Evolutionary conservation across 2,888 invertebrate species (phyloP), one percentile per base, ranked within the genome.

Genomic region (Ecdyonurus torrentis): DNA sequence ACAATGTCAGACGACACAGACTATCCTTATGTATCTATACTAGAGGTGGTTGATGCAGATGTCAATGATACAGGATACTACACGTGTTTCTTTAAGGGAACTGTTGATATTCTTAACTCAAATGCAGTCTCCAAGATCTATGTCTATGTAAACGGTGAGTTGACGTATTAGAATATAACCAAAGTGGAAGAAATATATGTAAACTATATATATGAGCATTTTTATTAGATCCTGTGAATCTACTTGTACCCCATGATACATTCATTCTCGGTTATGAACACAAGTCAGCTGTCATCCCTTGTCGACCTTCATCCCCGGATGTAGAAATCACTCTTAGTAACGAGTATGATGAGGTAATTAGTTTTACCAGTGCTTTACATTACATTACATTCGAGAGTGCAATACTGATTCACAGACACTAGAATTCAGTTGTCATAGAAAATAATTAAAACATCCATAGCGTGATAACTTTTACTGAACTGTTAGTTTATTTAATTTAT

Each of bases 291-390:
- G 69, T 77, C 1, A 77, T 86, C 67, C 83, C 84, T 23, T 86
- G 86, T 69, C 78, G 81, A 60, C 84, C 85, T 2, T 80, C 85
- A 1, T 78, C 81, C 59, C 84, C 84, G 1, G 73, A 78, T 64
- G 74, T 81, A 1, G 71, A 75, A 20, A 82, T 85, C 1, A 67
- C 52, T 55, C 70, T 82, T 3, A 70, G 68, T 19, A 70, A 68
- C 65, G 67, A 68, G 19, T 75, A 72, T 63, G 71, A 72, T 37
- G 71, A 75, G 71, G 79, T 79, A n/a, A n/a, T n/a, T n/a, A n/a
- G n/a, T n/a, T n/a, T n/a, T n/a, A n/a, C n/a, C n/a, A n/a, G n/a
- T n/a, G n/a, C n/a, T n/a, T n/a, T n/a, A n/a, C n/a, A n/a, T n/a
- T n/a, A n/a, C n/a, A n/a, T n/a, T n/a, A n/a, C n/a, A n/a, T n/a